Conservation (phyloP, 2,888 invertebrate species). For the Antheraea assamensis region DNA sequence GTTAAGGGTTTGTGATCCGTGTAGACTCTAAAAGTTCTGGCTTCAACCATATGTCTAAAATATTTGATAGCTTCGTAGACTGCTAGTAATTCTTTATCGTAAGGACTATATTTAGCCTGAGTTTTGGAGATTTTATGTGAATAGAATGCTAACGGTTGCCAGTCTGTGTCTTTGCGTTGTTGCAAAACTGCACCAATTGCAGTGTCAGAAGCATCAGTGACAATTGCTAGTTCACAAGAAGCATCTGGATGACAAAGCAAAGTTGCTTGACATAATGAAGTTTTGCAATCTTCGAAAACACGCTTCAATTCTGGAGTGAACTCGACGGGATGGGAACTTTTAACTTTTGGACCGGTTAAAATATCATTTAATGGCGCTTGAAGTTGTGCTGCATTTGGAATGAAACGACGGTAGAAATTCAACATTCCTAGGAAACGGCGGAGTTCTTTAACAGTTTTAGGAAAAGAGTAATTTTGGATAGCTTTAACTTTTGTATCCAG, state of each 20-base stretch:
- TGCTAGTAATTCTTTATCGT: conserved; percentile 56
- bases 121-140: conserved; percentile 44
- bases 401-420: conserved; percentile 30
- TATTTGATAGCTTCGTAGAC: conserved; percentile 49
- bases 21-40: too few relatives aligned
- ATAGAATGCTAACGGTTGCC: conserved; percentile 54
- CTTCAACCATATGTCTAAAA: too few relatives aligned
- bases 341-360: neutral
- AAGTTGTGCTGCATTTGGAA: conserved; percentile 23
- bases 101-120: conserved; percentile 48
- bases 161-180: too few relatives aligned
- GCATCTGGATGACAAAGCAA: conserved; percentile 30
- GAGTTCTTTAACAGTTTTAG: conserved; percentile 28
- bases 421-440: conserved; percentile 32
- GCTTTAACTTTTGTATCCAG: conserved; percentile 23
- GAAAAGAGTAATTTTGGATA: conserved; percentile 23
- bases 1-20: too few relatives aligned
- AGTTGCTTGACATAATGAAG: conserved; percentile 16
- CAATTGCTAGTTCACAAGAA: conserved; percentile 35
- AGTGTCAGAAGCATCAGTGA: conserved; percentile 50
- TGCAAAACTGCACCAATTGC: conserved; percentile 49
- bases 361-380: conserved; percentile 13
- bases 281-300: conserved; percentile 16
- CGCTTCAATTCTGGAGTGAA: neutral
- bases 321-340: conserved; percentile 13